phyloP scores from a whole-genome alignment of 2,113 vertebrate genomes.

The Leptosomus discolor region DNA sequence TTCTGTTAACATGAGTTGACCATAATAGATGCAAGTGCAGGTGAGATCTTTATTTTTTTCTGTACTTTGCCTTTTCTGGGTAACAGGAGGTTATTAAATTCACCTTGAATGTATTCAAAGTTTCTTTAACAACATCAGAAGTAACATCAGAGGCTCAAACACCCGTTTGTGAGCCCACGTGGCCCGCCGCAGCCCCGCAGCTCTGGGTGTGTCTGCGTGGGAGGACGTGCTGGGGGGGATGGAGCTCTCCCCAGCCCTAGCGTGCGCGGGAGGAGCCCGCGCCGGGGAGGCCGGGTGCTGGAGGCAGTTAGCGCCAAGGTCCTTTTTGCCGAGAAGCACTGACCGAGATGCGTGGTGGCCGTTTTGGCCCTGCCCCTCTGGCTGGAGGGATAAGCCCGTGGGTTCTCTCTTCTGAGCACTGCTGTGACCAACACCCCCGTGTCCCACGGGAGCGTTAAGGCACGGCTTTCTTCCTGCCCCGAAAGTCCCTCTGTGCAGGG shows the following conservation, averaged over 20 bases:
- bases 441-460: not conserved
- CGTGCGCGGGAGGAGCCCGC: not conserved
- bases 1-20: conserved; percentile 78
- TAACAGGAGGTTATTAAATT: conserved; percentile 61
- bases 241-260: not conserved
- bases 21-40: conserved; percentile 74
- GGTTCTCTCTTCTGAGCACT: not conserved
- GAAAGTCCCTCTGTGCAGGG: not conserved
- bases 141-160: not conserved
- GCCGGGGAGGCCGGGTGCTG: not conserved
- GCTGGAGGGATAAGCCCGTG: not conserved
- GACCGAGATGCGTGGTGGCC: not conserved
- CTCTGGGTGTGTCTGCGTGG: not conserved
- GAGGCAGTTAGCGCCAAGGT: not conserved
- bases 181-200: not conserved
- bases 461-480: not conserved
- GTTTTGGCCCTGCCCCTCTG: not conserved
- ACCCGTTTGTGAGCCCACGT: not conserved
- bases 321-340: not conserved
- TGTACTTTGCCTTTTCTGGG: conserved; percentile 61
- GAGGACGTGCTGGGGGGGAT: not conserved
- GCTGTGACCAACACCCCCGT: not conserved
- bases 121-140: conserved; percentile 36
- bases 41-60: conserved; percentile 69
- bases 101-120: conserved; percentile 54